phyloP scores from a whole-genome alignment of 2,113 vertebrate genomes.

The Bufo bufo region DNA sequence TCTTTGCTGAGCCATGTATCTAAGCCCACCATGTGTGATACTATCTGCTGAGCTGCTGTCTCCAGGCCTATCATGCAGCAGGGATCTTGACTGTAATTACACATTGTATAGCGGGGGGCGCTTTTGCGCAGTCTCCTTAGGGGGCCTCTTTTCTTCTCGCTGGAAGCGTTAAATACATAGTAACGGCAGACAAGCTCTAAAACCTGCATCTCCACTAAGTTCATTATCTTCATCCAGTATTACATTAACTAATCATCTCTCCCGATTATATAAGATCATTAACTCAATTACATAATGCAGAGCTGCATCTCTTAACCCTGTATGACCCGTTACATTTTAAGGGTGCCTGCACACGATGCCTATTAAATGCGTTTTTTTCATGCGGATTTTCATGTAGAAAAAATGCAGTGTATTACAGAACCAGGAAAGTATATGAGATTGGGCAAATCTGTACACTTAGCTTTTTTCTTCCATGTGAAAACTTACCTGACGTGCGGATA shows the following conservation, averaged over 20 bases:
- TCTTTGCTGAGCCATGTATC: background rate
- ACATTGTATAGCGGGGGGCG: background rate
- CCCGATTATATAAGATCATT: conserved; percentile 25
- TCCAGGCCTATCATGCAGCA: background rate
- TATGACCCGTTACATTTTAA: background rate
- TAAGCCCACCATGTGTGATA: background rate
- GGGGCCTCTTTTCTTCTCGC: background rate
- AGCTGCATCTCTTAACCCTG: background rate
- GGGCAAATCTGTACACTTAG: too few relatives aligned
- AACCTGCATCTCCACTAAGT: background rate
- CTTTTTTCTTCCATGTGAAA: too few relatives aligned
- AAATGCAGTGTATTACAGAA: too few relatives aligned
- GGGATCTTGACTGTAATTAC: background rate
- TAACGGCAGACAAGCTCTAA: background rate
- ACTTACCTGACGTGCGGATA: too few relatives aligned
- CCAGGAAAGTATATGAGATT: too few relatives aligned
- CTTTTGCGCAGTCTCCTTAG: background rate
- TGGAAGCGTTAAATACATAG: conserved; percentile 15
- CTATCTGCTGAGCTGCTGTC: background rate
- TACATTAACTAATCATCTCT: conserved; percentile 29
- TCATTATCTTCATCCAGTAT: conserved; percentile 7
- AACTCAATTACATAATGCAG: background rate
- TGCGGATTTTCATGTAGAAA: too few relatives aligned
- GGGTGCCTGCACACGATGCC: background rate
- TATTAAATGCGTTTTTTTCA: too few relatives aligned